Conservation (phyloP, 2,888 invertebrate genomes). For the Desoria tigrina region DNA sequence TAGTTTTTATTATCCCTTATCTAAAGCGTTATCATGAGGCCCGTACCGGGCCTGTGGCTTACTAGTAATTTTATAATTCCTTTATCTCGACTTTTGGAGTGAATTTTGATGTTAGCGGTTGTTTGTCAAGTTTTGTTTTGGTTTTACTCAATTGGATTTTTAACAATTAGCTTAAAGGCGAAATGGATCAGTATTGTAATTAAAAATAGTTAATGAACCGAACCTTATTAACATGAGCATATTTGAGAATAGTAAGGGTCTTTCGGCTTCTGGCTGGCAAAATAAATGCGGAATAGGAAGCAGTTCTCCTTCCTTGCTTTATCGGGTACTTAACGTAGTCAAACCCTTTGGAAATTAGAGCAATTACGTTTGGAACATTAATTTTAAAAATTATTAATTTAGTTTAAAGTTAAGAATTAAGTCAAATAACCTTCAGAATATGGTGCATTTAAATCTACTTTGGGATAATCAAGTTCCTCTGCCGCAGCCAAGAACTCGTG, state of each 20-base stretch:
- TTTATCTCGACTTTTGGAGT: too few relatives aligned
- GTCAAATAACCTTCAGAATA: not conserved
- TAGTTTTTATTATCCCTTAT: too few relatives aligned
- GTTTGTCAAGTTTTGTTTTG: too few relatives aligned
- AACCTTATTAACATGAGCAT: slow-evolving; percentile 31
- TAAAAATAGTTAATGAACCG: too few relatives aligned
- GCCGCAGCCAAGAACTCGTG: slow-evolving; percentile 1
- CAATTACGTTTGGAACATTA: not conserved
- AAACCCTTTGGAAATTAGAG: slow-evolving; percentile 1
- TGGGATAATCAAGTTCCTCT: not conserved
- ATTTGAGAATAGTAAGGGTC: slow-evolving; percentile 14
- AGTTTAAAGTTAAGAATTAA: not conserved
- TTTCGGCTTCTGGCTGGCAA: slow-evolving; percentile 3
- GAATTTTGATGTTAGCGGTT: too few relatives aligned
- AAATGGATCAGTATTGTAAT: too few relatives aligned
- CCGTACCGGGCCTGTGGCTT: too few relatives aligned
- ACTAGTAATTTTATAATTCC: too few relatives aligned
- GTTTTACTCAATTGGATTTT: too few relatives aligned
- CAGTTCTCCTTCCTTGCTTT: not conserved
- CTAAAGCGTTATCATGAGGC: too few relatives aligned
- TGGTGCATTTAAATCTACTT: slow-evolving; percentile 2
- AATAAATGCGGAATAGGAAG: slow-evolving; percentile 21
- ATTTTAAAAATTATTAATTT: slow-evolving; percentile 12
- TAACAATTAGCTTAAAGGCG: too few relatives aligned
- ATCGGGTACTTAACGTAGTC: slow-evolving; percentile 5